Percentiles rank a stretch among this genome's conserved stretches.
Conservation (phyloP, 2,888 invertebrate species). For the Oligia fasciuncula region DNA sequence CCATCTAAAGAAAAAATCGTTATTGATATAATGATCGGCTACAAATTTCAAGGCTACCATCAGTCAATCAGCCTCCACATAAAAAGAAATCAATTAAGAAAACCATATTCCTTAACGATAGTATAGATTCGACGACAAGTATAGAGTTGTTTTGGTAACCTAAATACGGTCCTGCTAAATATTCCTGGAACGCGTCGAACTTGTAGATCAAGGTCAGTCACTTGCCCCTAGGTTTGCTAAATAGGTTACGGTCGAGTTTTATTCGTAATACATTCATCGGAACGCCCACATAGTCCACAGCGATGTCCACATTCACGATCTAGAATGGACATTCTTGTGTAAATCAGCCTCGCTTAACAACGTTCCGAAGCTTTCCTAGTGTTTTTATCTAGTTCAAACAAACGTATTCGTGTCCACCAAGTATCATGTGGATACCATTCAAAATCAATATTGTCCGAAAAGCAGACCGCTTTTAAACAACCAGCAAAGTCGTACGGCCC, state of each 20-base stretch:
- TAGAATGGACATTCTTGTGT: slow-evolving; percentile 37
- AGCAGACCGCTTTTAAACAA: slow-evolving; percentile 34
- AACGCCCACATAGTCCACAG: slow-evolving; percentile 54
- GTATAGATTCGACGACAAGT: slow-evolving; percentile 16
- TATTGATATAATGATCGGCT: neutral
- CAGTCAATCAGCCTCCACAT: slow-evolving; percentile 1
- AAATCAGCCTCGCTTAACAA: slow-evolving; percentile 29
- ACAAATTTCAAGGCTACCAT: slow-evolving; percentile 12
- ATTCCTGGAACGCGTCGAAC: slow-evolving; percentile 57
- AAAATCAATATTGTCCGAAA: slow-evolving; percentile 39
- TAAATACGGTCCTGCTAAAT: slow-evolving; percentile 34
- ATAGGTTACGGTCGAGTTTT: slow-evolving; percentile 60
- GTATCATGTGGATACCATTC: slow-evolving; percentile 8
- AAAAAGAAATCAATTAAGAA: slow-evolving; percentile 31
- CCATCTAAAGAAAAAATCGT: neutral
- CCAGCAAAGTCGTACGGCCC: slow-evolving; percentile 22
- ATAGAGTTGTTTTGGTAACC: slow-evolving; percentile 52
- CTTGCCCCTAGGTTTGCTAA: slow-evolving; percentile 57
- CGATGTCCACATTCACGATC: slow-evolving; percentile 31
- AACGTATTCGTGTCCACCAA: slow-evolving; percentile 13
- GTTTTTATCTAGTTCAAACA: slow-evolving; percentile 33
- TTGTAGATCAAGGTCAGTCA: slow-evolving; percentile 67
- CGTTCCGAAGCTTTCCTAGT: slow-evolving; percentile 27
- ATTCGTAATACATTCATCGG: slow-evolving; percentile 56
- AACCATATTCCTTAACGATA: slow-evolving; percentile 13